A percentile compares a stretch with the other conserved stretches of the same genome.
Evolutionary conservation across 2,888 invertebrate genomes (phyloP).

Genomic region (Xanthia icteritia): DNA sequence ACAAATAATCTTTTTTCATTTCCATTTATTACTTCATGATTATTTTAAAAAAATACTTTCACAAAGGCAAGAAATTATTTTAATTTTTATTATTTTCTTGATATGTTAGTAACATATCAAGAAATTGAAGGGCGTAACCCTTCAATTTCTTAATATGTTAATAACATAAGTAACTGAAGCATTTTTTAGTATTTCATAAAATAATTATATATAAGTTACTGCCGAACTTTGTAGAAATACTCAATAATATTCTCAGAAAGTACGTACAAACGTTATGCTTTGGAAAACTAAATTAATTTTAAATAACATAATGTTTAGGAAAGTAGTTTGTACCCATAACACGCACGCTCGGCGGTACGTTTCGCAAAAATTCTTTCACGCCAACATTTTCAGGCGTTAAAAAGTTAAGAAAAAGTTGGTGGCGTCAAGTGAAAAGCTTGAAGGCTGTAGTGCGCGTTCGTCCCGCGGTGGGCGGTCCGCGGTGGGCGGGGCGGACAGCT

Average conservation of each 20-base stretch:
- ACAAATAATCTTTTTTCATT: background rate
- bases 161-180: background rate
- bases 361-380: constrained; percentile 26
- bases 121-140: background rate
- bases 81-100: too few relatives aligned
- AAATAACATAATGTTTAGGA: background rate
- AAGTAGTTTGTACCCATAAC: background rate
- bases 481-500: constrained; percentile 86
- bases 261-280: background rate
- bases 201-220: background rate
- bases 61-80: too few relatives aligned
- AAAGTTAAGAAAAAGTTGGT: constrained; percentile 68
- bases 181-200: background rate
- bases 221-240: background rate
- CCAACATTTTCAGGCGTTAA: constrained; percentile 24
- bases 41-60: background rate
- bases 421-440: constrained; percentile 71
- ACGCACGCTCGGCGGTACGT: background rate
- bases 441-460: constrained; percentile 71
- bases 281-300: background rate
- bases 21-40: background rate
- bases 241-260: constrained; percentile 1
- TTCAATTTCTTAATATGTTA: too few relatives aligned
- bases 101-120: background rate
- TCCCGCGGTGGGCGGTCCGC: constrained; percentile 79